A percentile compares a stretch with the other conserved stretches of the same genome.
These are phyloP conservation scores for Myathropa florea DNA, from an alignment of 2,888 invertebrate genomes.

Conservation along the genomic window DNA sequence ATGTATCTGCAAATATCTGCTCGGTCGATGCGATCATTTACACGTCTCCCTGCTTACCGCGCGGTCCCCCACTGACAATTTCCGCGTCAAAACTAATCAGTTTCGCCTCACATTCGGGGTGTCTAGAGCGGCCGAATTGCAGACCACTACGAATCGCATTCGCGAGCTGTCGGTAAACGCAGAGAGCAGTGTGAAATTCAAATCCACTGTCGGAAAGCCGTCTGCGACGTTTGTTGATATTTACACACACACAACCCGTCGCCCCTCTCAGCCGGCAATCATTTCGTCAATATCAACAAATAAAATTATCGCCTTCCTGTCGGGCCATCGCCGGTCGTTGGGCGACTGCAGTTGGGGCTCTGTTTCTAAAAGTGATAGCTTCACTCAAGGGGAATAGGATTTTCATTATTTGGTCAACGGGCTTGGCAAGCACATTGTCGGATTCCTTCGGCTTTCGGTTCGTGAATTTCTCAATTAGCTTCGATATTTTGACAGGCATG, in stretches of 20 bases:
- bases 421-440: not conserved
- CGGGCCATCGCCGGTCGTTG: constrained; percentile 3
- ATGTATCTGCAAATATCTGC: constrained; percentile 33
- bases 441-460: constrained; percentile 11
- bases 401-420: constrained; percentile 50
- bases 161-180: not conserved
- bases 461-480: constrained; percentile 52
- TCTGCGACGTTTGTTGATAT: constrained; percentile 39
- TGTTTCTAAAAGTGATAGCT: constrained; percentile 31
- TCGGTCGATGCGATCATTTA: constrained; percentile 5
- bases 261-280: not conserved
- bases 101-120: not conserved
- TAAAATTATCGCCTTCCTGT: constrained; percentile 30
- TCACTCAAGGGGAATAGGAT: constrained; percentile 43
- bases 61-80: not conserved
- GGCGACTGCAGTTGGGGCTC: not conserved
- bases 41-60: not conserved
- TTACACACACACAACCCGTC: constrained; percentile 9
- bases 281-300: constrained; percentile 26
- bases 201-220: not conserved
- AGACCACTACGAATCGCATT: not conserved
- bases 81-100: not conserved
- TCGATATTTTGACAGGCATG: constrained; percentile 53
- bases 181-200: not conserved
- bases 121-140: not conserved